A percentile compares a stretch with the other conserved stretches of the same genome.
These are phyloP conservation scores for Gyrodactylus salaris DNA, from an alignment of 1,140 invertebrate species.

Conservation along the genomic window DNA sequence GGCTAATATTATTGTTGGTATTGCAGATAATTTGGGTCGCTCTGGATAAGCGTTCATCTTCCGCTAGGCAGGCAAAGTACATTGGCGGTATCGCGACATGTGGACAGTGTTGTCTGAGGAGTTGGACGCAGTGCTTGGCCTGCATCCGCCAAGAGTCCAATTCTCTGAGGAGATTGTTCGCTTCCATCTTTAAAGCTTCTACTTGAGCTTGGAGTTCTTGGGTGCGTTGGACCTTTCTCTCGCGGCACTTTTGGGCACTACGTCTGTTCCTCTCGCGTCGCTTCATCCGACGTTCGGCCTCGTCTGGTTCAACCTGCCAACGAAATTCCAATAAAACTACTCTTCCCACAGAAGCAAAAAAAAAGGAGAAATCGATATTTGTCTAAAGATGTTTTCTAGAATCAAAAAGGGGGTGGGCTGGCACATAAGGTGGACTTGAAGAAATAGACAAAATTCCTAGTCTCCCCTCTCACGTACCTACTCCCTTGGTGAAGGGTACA, in stretches of 20 bases:
- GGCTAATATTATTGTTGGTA: background rate
- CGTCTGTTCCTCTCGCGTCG: constrained; percentile 2
- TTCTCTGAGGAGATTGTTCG: background rate
- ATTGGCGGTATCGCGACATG: background rate
- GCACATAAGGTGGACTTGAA: no score
- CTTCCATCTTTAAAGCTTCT: background rate
- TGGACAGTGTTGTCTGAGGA: background rate
- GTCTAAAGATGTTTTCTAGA: no score
- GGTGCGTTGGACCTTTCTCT: background rate
- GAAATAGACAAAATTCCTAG: no score
- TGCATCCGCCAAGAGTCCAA: background rate
- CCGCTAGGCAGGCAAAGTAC: background rate
- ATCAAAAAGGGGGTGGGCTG: no score
- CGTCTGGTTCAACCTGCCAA: constrained; percentile 3
- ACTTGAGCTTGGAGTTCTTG: background rate
- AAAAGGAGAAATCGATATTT: no score
- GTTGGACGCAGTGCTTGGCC: background rate
- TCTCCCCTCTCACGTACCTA: no score
- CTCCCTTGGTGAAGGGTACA: no score
- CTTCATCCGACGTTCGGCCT: constrained; percentile 1
- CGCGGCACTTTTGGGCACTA: constrained; percentile 1
- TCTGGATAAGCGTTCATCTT: background rate
- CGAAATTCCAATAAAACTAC: no score
- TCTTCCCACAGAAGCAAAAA: no score
- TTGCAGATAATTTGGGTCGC: background rate